Evolutionary conservation across 2,113 vertebrate species (phyloP), one percentile per base, ranked within the genome.

Genomic region (Dipodomys ordii): DNA sequence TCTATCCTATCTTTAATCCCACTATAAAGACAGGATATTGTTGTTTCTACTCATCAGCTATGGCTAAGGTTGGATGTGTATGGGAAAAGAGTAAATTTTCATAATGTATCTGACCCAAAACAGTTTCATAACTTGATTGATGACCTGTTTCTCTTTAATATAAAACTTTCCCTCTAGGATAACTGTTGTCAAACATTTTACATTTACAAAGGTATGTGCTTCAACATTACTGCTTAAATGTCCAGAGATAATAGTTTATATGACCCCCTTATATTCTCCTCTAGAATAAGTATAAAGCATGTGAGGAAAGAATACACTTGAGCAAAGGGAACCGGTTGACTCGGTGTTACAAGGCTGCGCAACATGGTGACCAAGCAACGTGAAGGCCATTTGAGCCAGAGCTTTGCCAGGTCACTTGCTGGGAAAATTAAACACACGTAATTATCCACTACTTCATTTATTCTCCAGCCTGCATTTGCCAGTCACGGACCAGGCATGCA

Each of bases 211-310:
- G 44, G 71, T 7, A 35, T 30, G 7, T 15, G 67, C 76, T 44
- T 90, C 78, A 84, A 78, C 62, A 77, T 87, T 71, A 76, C 28
- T 60, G 60, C 73, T 83, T 84, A 71, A 90, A 80, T 57, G 10
- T 71, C 27, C 49, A 79, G 57, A 77, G 7, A 44, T 25, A 46
- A 65, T 35, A 73, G 87, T 67, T 71, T 30, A 78, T 27, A 68
- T 22, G 7, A 69, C 49, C 22, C 71, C 25, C 62, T 53, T 62
- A 32, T 77, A 74, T 81, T 49, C 28, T 62, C 12, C 76, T 83
- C 67, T 20, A 62, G 16, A 71, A n/a, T n/a, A 88, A 74, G 0
- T 32, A 9, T 32, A 9, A 82, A 84, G 49, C 79, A 71, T 6
- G 10, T 39, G 6, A 90, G 7, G 3, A 49, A 35, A 44, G 12